Percentiles rank a stretch among this genome's conserved stretches.
These are phyloP conservation scores for Clepsis dumicolana DNA, from an alignment of 2,888 invertebrate species.

Conservation along the genomic window DNA sequence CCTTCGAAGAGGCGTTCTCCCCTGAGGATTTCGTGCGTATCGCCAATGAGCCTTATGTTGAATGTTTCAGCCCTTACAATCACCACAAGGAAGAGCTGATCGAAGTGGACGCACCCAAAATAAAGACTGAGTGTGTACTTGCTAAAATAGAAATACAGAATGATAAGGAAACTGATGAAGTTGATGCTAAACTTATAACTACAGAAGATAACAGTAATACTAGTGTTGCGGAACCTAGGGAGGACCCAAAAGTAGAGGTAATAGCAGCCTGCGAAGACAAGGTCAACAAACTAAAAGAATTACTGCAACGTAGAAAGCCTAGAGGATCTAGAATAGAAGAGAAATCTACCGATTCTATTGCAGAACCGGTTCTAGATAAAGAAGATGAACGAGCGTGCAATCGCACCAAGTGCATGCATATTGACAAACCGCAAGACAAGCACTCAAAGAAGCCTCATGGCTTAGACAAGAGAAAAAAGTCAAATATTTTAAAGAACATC, in stretches of 20 bases:
- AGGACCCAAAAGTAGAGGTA: slow-evolving; percentile 51
- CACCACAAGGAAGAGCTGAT: slow-evolving; percentile 56
- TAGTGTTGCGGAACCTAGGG: slow-evolving; percentile 32
- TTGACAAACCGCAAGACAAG: slow-evolving; percentile 57
- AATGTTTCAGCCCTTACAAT: slow-evolving; percentile 61
- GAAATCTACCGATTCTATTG: slow-evolving; percentile 46
- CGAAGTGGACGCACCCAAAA: slow-evolving; percentile 60
- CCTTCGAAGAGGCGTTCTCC: slow-evolving; percentile 73
- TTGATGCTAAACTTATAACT: slow-evolving; percentile 39
- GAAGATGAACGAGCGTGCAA: slow-evolving; percentile 44
- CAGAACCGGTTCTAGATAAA: slow-evolving; percentile 44
- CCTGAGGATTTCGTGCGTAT: slow-evolving; percentile 68
- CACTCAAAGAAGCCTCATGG: slow-evolving; percentile 60
- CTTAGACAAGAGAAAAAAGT: slow-evolving; percentile 56
- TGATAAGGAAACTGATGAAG: slow-evolving; percentile 2
- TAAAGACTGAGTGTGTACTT: slow-evolving; percentile 56
- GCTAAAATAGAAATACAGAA: slow-evolving; percentile 32
- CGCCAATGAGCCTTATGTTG: slow-evolving; percentile 58
- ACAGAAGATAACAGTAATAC: slow-evolving; percentile 25
- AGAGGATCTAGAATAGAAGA: slow-evolving; percentile 51
- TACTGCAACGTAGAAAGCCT: slow-evolving; percentile 58
- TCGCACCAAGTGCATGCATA: slow-evolving; percentile 51
- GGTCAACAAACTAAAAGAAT: slow-evolving; percentile 66
- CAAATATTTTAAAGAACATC: slow-evolving; percentile 58
- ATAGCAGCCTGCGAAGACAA: slow-evolving; percentile 75